Base-by-base conservation (phyloP, 2,113 vertebrate species). In the Verasper variegatus region DNA sequence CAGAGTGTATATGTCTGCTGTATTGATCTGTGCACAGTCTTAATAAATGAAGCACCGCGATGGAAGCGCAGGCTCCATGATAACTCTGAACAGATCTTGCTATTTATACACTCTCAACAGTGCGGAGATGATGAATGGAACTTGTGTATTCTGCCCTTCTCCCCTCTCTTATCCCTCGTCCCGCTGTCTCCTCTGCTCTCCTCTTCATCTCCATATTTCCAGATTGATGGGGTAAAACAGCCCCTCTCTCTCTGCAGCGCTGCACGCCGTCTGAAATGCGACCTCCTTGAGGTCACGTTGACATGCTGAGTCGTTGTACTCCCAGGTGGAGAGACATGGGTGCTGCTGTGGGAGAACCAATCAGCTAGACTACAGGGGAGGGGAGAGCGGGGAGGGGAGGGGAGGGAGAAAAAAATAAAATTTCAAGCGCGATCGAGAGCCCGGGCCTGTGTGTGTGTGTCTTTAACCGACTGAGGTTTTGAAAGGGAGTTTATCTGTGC, bases 31-130 rank as follows among this genome's bases (percentile, higher is more conserved):
- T 20, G 15, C 74, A 35, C 85, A 72, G 85, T 87, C 77, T 83
- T 94, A 92, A 93, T 93, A 92, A 94, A 93, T 92, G 86, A 93
- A 92, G 88, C 87, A 78, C 59, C 71, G 55, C 76, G 72, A 85
- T 81, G 76, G 81, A 91, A 86, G 74, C 78, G 57, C 85, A 72
- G 66, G 85, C 85, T 92, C 90, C 83, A 47, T 86, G 88, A 89
- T 90, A 89, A 85, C 80, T 76, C 84, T 49, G 78, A 88, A 82
- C 63, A 69, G 49, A 83, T 86, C 82, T 77, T 12, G 69, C 79
- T 84, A 82, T 89, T 89, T 84, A 84, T 91, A 82, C 72, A 76
- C 86, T 80, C 86, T 78, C 80, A 54, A 84, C 27, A 2, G 79
- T 72, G 81, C 70, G 52, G 70, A 80, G 57, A 87, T 93, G 91